Conservation (phyloP, 1,140 invertebrate species). For the Thalassaphorura encarpata region DNA sequence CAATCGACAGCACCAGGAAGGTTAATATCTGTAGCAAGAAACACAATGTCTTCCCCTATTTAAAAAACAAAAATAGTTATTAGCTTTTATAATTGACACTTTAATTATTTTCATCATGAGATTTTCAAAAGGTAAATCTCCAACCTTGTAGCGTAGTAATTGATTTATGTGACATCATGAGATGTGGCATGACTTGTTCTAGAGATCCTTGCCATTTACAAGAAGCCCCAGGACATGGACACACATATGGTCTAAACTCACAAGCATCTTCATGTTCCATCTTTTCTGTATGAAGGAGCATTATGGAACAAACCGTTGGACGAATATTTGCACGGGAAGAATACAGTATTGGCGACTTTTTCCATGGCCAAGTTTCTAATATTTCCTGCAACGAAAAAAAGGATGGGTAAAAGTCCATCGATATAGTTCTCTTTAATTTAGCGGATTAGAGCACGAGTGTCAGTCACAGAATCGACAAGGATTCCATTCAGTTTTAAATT, state of each 20-base stretch:
- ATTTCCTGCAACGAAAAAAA: conserved; percentile 55
- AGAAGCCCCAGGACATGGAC: conserved; percentile 95
- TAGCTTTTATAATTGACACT: background rate
- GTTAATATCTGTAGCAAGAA: conserved; percentile 98
- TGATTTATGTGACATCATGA: conserved; percentile 96
- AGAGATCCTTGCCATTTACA: conserved; percentile 98
- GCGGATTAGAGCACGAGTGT: too few relatives aligned
- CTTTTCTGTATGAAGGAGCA: conserved; percentile 92
- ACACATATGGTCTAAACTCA: conserved; percentile 93
- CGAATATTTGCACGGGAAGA: conserved; percentile 99
- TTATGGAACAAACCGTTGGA: conserved; percentile 84
- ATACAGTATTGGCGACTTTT: conserved; percentile 93
- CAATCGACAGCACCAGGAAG: conserved; percentile 98
- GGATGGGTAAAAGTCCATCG: conserved; percentile 4
- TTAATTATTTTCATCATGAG: too few relatives aligned
- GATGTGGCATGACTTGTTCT: conserved; percentile 94
- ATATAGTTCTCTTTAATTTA: too few relatives aligned
- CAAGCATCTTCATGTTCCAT: conserved; percentile 96
- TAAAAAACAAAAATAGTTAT: conserved; percentile 1
- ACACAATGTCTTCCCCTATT: conserved; percentile 92
- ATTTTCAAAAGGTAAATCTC: background rate
- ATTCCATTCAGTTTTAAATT: too few relatives aligned
- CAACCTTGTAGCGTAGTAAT: conserved; percentile 88
- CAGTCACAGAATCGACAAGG: too few relatives aligned
- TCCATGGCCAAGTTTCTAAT: conserved; percentile 99